Percentiles rank a stretch among this genome's conserved stretches.
Conservation (phyloP, 2,113 vertebrate species). For the Bos javanicus region DNA sequence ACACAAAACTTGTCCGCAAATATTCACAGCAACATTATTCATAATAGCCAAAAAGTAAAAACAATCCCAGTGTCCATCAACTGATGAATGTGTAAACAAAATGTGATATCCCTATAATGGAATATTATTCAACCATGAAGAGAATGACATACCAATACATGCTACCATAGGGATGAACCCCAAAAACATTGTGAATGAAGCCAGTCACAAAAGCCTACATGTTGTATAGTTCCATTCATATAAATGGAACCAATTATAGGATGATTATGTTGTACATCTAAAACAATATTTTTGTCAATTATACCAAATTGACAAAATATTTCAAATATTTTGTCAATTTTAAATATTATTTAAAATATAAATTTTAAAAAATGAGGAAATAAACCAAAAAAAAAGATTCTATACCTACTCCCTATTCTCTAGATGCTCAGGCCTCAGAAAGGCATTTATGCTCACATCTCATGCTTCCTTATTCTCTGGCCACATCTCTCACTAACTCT, state of each 20-base stretch:
- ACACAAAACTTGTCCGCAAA: background rate
- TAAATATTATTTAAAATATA: too few relatives aligned
- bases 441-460: background rate
- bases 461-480: background rate
- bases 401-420: background rate
- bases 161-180: background rate
- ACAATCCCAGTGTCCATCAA: background rate
- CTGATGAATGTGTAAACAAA: background rate
- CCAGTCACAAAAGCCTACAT: background rate
- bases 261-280: background rate
- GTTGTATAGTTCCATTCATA: background rate
- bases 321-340: too few relatives aligned
- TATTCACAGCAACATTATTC: background rate
- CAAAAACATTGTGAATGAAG: background rate
- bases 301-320: too few relatives aligned
- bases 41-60: background rate
- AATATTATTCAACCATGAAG: background rate
- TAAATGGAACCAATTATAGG: background rate
- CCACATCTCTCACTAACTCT: background rate
- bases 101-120: background rate
- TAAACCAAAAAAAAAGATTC: background rate
- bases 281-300: background rate
- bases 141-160: background rate
- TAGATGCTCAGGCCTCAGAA: background rate
- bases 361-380: background rate